These are phyloP conservation scores for Baronia brevicornis DNA, from an alignment of 2,888 invertebrate species.

Conservation along the genomic window DNA sequence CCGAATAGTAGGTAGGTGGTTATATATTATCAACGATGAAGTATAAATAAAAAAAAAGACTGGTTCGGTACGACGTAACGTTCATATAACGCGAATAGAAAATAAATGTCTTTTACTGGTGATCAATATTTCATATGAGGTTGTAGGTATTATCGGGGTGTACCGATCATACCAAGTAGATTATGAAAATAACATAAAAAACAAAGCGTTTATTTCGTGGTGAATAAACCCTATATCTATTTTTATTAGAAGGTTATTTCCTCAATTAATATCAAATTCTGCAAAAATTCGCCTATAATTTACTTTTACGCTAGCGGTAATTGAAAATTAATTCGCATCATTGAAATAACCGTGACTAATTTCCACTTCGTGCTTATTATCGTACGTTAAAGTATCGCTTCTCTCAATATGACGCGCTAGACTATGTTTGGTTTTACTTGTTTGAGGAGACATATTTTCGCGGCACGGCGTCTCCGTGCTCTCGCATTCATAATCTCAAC, in stretches of 20 bases:
- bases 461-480: slow-evolving; percentile 55
- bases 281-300: slow-evolving; percentile 3
- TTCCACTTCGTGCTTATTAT: slow-evolving; percentile 13
- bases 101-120: too few relatives aligned
- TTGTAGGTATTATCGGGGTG: too few relatives aligned
- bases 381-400: slow-evolving; percentile 28
- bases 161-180: too few relatives aligned
- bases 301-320: slow-evolving; percentile 1
- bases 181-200: too few relatives aligned
- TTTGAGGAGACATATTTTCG: slow-evolving; percentile 63
- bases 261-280: neutral
- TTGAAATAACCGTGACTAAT: slow-evolving; percentile 9
- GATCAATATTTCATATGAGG: too few relatives aligned
- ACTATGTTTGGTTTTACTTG: slow-evolving; percentile 51
- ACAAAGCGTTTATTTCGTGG: too few relatives aligned
- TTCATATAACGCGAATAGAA: too few relatives aligned
- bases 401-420: slow-evolving; percentile 44
- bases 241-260: slow-evolving; percentile 3
- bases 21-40: slow-evolving; percentile 2
- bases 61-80: neutral
- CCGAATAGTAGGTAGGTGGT: slow-evolving; percentile 7
- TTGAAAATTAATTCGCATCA: slow-evolving; percentile 12
- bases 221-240: too few relatives aligned
- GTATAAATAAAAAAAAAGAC: slow-evolving; percentile 11
- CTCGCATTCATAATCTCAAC: slow-evolving; percentile 60